Base-by-base conservation (phyloP, 2,888 invertebrate species). In the Boloria selene region DNA sequence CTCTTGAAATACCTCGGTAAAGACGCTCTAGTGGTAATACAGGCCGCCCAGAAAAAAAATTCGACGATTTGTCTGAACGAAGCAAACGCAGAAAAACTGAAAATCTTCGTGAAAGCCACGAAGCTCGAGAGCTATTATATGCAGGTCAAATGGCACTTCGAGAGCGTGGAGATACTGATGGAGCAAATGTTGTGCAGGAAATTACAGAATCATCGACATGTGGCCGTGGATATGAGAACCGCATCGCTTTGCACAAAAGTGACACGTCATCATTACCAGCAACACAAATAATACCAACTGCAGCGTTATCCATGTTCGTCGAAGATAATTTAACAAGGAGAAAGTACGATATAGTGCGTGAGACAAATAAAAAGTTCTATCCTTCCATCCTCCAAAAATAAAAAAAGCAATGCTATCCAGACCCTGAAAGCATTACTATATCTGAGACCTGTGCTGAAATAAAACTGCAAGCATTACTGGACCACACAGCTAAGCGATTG, bases 381-480 rank as follows among this genome's bases (percentile, higher is more conserved):
- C 22, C 22, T 22, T 22, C 22, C 22, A 22, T 22, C 42, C 14
- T 26, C 10, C 53, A 53, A 65, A 69, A 68, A 59, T 67, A 61
- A 18, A 69, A 69, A 65, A 26, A 53, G 13, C 62, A 71, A 18
- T 70, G 69, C 38, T 69, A 68, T 45, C 66, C 66, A 4, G 44
- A 49, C n/a, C 18, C 44, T 42, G 60, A 68, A 47, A 52, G 58
- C 13, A 59, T 62, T n/a, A 38, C n/a, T 4, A 59, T 72, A 26
- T 65, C 68, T 17, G 63, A 65, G 44, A 68, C 70, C 17, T 53
- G 69, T 58, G 55, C 60, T 58, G 69, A 71, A 58, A 53, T 60
- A 31, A 60, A 67, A 38, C 53, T 71, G 54, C 67, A 71, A 61
- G 62, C 54, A 45, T 61, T 69, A 44, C 26, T 70, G 26, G 58